Evolutionary conservation across 2,113 vertebrate species (phyloP).

Genomic region (Melospiza georgiana): DNA sequence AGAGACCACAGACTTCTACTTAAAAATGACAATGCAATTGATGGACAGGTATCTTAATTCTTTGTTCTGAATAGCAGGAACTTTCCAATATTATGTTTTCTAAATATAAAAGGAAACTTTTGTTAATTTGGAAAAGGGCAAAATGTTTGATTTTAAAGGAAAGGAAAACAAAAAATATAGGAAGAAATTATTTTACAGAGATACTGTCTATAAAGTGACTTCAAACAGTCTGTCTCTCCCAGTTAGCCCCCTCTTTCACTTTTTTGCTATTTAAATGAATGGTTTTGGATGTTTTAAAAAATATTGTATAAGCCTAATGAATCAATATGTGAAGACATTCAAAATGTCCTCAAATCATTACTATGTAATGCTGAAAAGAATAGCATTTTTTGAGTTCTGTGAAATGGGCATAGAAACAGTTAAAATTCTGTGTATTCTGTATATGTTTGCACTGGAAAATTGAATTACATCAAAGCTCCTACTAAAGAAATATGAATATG

Average conservation of each 20-base stretch:
- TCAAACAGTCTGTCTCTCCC: background rate
- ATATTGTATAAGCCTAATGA: background rate
- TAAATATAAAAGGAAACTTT: background rate
- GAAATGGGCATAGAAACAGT: background rate
- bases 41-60: background rate
- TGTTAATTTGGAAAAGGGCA: background rate
- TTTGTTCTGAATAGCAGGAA: background rate
- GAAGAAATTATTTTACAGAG: background rate
- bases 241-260: fast-evolving
- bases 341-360: background rate
- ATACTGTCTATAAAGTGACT: background rate
- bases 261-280: background rate
- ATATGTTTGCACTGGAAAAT: background rate
- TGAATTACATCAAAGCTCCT: background rate
- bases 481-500: background rate
- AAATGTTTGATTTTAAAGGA: background rate
- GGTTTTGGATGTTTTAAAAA: background rate
- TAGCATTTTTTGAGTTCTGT: background rate
- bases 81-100: background rate
- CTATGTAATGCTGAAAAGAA: background rate
- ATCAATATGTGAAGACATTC: background rate
- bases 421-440: background rate
- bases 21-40: background rate
- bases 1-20: background rate
- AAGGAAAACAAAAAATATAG: background rate